These are phyloP conservation scores for Mastomys natalensis DNA, from an alignment of 2,113 vertebrate species.

Conservation along the genomic window DNA sequence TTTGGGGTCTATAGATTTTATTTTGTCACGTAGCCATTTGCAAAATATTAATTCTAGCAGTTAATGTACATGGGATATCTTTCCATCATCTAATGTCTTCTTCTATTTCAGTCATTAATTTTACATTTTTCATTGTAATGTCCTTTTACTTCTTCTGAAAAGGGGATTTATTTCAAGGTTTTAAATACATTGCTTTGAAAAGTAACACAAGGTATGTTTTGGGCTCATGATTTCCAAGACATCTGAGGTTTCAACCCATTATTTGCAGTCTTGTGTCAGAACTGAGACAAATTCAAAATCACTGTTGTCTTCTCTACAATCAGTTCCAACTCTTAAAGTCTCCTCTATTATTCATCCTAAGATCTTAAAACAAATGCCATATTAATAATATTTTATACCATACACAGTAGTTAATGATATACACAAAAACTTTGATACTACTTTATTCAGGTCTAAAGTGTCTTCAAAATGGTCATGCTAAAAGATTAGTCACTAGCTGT, in stretches of 20 bases:
- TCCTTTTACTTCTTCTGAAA: background rate
- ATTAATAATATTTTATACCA: background rate
- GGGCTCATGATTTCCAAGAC: background rate
- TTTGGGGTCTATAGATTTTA: too few species aligned
- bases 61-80: background rate
- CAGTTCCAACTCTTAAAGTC: background rate
- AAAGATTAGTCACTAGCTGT: too few species aligned
- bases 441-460: too few species aligned
- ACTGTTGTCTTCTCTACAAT: background rate
- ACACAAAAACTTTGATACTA: background rate
- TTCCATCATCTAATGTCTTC: background rate
- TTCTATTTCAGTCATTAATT: background rate
- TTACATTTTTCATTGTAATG: background rate
- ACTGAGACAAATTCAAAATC: background rate
- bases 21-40: background rate
- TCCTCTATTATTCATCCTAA: background rate
- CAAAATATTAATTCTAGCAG: background rate
- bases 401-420: background rate
- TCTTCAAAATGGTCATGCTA: background rate
- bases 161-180: background rate
- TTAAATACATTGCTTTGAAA: background rate
- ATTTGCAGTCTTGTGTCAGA: background rate
- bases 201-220: background rate
- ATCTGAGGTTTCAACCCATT: background rate
- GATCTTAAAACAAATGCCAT: background rate